These are phyloP conservation scores for Julus scanicus DNA, from an alignment of 2,888 invertebrate species.

Conservation along the genomic window DNA sequence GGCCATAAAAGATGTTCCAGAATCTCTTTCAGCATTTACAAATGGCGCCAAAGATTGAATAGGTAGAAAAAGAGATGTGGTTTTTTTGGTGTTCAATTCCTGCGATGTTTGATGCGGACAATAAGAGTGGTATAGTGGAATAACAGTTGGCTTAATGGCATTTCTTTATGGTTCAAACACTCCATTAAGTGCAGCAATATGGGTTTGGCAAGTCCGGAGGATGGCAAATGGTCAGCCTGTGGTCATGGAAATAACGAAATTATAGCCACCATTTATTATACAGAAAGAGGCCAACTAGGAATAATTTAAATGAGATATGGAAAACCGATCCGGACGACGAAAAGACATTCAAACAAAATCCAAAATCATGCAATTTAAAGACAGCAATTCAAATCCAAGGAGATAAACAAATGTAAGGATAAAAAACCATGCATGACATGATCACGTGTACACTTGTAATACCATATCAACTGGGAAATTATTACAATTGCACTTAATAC, in stretches of 20 bases:
- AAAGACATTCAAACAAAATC: too few species aligned
- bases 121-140: constrained; percentile 5
- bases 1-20: too few species aligned
- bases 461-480: too few species aligned
- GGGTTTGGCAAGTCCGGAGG: neutral
- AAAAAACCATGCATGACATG: too few species aligned
- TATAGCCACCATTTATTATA: constrained; percentile 33
- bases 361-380: too few species aligned
- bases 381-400: too few species aligned
- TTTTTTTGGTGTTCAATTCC: neutral
- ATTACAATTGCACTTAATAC: too few species aligned
- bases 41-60: neutral
- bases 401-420: too few species aligned
- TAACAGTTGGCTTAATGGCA: neutral
- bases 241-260: constrained; percentile 33
- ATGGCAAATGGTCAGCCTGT: constrained; percentile 19
- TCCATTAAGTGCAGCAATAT: constrained; percentile 15
- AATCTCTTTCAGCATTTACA: neutral
- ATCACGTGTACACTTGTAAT: too few species aligned
- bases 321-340: too few species aligned
- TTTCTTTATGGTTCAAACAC: constrained; percentile 7
- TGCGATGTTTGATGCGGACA: neutral
- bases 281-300: constrained; percentile 25
- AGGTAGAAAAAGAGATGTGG: neutral
- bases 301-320: constrained; percentile 1